Conservation (phyloP, 2,113 vertebrate species). For the Nibea coibor region DNA sequence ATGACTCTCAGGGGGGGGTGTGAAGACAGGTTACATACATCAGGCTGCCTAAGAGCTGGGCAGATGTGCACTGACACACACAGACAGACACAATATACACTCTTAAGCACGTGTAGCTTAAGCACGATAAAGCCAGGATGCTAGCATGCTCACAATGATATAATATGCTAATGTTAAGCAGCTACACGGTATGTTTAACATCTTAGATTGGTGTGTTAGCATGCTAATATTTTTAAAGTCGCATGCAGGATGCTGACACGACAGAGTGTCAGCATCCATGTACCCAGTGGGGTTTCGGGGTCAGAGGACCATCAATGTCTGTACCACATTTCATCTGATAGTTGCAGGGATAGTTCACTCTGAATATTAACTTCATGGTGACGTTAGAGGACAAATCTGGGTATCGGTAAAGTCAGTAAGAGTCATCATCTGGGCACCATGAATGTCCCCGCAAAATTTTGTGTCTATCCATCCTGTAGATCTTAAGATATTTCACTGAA, state of each 20-base stretch:
- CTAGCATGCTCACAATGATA: neutral
- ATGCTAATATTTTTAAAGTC: neutral
- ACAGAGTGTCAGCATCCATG: too few species aligned
- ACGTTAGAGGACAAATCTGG: neutral
- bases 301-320: neutral
- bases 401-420: neutral
- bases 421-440: neutral
- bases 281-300: too few species aligned
- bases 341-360: neutral
- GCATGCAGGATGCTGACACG: too few species aligned
- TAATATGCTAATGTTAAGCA: neutral
- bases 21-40: slow-evolving; percentile 71
- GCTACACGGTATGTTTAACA: neutral
- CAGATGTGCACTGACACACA: slow-evolving; percentile 33
- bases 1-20: slow-evolving; percentile 50
- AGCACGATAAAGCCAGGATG: neutral
- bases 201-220: neutral
- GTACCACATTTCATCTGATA: neutral
- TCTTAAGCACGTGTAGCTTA: neutral
- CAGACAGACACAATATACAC: slow-evolving; percentile 14
- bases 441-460: neutral
- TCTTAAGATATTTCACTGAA: neutral
- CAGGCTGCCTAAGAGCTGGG: slow-evolving; percentile 44
- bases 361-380: neutral
- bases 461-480: neutral